Evolutionary conservation across 2,797 vertebrate genomes (phyloP).

Genomic region (Apogon talboti): DNA sequence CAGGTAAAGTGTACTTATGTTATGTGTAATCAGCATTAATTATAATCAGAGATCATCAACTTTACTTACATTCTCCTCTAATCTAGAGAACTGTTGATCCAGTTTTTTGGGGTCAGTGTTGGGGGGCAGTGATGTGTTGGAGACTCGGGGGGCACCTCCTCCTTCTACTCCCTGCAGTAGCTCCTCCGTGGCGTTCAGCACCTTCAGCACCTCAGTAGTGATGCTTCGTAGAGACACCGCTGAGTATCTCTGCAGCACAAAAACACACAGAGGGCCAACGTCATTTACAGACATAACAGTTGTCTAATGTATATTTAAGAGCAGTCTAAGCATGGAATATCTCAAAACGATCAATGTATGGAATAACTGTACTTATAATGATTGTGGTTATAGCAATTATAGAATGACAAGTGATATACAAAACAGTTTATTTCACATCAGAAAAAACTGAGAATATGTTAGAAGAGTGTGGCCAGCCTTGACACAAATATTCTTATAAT

Average conservation of each 20-base stretch:
- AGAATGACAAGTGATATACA: no score
- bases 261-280: slow-evolving; percentile 53
- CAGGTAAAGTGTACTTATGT: no score
- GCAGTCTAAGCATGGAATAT: no score
- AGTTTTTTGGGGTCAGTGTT: slow-evolving; percentile 85
- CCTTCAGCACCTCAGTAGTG: slow-evolving; percentile 96
- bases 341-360: no score
- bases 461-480: no score
- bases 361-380: no score
- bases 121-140: slow-evolving; percentile 75
- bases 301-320: background rate
- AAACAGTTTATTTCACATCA: no score
- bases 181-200: slow-evolving; percentile 95
- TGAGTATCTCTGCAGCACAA: slow-evolving; percentile 90
- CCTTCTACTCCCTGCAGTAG: slow-evolving; percentile 87
- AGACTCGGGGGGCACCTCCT: slow-evolving; percentile 56
- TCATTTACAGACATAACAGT: background rate
- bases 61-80: slow-evolving; percentile 92
- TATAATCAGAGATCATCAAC: no score
- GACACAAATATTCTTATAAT: no score
- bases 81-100: slow-evolving; percentile 90
- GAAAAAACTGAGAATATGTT: no score
- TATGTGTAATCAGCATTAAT: no score
- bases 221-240: slow-evolving; percentile 95
- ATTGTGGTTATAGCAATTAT: no score